Conservation (phyloP, 2,113 vertebrate species). For the Sakesphorus luctuosus region DNA sequence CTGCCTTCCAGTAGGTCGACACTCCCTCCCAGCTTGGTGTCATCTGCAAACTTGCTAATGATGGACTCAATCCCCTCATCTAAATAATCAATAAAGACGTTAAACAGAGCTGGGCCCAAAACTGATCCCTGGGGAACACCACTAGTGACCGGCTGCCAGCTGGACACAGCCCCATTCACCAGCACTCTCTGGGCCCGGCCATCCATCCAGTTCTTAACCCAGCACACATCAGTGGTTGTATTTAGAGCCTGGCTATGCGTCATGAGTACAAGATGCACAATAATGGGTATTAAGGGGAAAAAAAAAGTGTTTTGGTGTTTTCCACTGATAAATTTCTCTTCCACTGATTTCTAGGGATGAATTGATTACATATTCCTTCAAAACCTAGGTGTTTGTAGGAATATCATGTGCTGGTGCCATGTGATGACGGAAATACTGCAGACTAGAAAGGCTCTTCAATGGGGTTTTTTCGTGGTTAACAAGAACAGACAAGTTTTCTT, state of each 20-base stretch:
- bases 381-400: constrained; percentile 33
- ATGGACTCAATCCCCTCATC: too few species aligned
- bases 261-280: not conserved
- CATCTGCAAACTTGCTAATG: too few species aligned
- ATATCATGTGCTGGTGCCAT: constrained; percentile 33
- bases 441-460: constrained; percentile 54
- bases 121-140: too few species aligned
- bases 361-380: constrained; percentile 45
- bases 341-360: not conserved
- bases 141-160: too few species aligned
- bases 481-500: constrained; percentile 53
- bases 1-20: too few species aligned
- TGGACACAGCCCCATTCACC: too few species aligned
- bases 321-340: not conserved
- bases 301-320: not conserved
- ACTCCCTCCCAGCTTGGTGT: too few species aligned
- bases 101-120: too few species aligned
- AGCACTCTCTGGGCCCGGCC: too few species aligned
- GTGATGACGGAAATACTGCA: constrained; percentile 43
- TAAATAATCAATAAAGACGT: too few species aligned
- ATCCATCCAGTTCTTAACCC: too few species aligned
- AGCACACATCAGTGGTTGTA: not conserved
- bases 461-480: constrained; percentile 51
- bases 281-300: not conserved
- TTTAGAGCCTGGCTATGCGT: not conserved